Evolutionary conservation across 1,140 invertebrate genomes (phyloP), one percentile per base, ranked within the genome.

Genomic region (Uloborus diversus): DNA sequence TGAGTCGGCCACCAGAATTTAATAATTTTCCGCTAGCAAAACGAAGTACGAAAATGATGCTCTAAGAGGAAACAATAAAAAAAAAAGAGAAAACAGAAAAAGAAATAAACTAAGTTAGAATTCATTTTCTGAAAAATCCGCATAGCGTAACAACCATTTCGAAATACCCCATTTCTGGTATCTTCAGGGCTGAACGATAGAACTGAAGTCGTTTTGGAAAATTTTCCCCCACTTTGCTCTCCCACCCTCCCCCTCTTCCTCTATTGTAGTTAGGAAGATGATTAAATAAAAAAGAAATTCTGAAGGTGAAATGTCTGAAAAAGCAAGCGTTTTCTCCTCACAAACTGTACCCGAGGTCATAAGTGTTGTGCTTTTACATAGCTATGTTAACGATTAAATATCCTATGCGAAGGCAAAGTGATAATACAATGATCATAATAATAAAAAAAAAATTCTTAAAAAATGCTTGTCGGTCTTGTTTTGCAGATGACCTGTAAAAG

Each of bases 381-480:
- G 20, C 17, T 33, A 30, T 49, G 62, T n/a, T 78, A 78, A 78
- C 73, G 73, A 78, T 65, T 49, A 66, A 76, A 73, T 37, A 42
- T 28, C n/a, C 53, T 0, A 20, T 25, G 49, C n/a, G 9, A 9
- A n/a, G 14, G 42, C 13, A 66, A 35, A 37, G 32, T 27, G 51
- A 33, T 7, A 53, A 35, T 57, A 70, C 35, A 57, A 70, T 70
- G 27, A 70, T 70, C 20, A 70, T 70, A 35, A 70, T 70, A 70
- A 32, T 14, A 61, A 14, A 7, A 53, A 53, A n/a, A 53, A n/a
- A 53, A n/a, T 7, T 5, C 13, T 53, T n/a, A 9, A 17, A 53
- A 53, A 53, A 53, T 9, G 20, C 20, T 53, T 53, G 20, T 20
- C 13, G 20, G 49, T 53, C 20, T 20, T 14, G 13, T 20, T 53